phyloP scores from a whole-genome alignment of 2,113 vertebrate genomes.

The Nesogale talazaci region DNA sequence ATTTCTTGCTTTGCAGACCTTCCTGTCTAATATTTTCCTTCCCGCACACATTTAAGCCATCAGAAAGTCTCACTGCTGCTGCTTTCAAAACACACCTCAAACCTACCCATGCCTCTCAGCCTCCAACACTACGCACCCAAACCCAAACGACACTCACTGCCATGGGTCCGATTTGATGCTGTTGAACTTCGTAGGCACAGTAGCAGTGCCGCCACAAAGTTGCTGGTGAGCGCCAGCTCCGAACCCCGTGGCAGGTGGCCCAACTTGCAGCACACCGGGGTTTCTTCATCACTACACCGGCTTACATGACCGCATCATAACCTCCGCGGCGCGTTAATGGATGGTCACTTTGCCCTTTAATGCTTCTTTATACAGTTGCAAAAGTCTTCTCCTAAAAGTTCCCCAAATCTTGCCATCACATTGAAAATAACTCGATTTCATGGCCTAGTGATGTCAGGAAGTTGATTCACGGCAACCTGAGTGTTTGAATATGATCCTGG shows the following conservation, averaged over 20 bases:
- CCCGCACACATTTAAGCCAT: not conserved
- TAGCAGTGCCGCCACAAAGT: no score
- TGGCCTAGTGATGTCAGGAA: not conserved
- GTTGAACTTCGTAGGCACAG: no score
- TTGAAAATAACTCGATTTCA: not conserved
- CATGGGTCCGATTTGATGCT: no score
- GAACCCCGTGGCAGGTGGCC: no score
- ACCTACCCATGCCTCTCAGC: not conserved
- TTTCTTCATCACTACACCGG: no score
- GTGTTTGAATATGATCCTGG: no score
- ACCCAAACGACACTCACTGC: no score
- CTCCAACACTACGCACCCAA: not conserved
- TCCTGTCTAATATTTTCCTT: not conserved
- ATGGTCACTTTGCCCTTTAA: not conserved
- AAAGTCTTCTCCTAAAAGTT: not conserved
- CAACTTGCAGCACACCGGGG: no score
- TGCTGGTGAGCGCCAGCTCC: no score
- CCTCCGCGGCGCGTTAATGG: not conserved
- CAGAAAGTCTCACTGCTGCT: not conserved
- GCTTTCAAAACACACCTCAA: not conserved
- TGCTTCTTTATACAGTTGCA: not conserved
- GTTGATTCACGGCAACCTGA: no score
- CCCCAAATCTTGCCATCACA: not conserved
- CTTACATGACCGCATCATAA: fast-evolving
- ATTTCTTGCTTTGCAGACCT: not conserved